Base-by-base conservation (phyloP, 2,888 invertebrate genomes). In the Sialis lutaria region DNA sequence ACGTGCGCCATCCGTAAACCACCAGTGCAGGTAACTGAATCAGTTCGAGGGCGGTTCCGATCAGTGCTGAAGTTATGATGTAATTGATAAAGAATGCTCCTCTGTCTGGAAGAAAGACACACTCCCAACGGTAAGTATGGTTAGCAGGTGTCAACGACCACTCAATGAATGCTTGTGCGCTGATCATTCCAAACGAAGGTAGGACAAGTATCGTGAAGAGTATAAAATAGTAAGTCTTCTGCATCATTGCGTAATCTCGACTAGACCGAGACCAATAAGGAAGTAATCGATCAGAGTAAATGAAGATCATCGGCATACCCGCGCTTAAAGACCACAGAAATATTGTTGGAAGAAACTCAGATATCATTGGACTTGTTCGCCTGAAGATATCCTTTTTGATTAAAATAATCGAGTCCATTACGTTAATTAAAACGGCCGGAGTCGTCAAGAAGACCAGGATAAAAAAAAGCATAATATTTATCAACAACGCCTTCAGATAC, bases 31-130 rank as follows among this genome's bases (percentile, higher is more conserved):
- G 89, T 60, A 96, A 89, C 51, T 96, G 76, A 48, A 96, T 75
- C 51, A 96, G 66, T 62, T 96, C 95, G 46, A 93, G 69, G 2
- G 85, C 82, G 6, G 89, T 88, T 60, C 95, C 95, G 58, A 95
- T 85, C 55, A 96, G 82, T 30, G 88, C 84, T 6, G 93, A 88
- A 1, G 95, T 93, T 53, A 91, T 91, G 7, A 95, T 80, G 63
- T 95, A 96, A 66, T 96, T 96, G 22, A 96, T 90, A 66, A 95
- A 96, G 62, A 96, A 85, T 4, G 95, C 93, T 54, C 93, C 95
- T 68, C 93, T 92, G 64, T 93, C 93, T 1, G 92, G 87, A 52
- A 93, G 68, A 63, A 95, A 96, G 46, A 96, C 81, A 63, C 96
- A 96, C 58, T 90, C 83, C 87, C 88, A 90, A 41, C 81, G 73